Conservation (phyloP, 2,888 invertebrate genomes). For the Chrysodeixis includens region DNA sequence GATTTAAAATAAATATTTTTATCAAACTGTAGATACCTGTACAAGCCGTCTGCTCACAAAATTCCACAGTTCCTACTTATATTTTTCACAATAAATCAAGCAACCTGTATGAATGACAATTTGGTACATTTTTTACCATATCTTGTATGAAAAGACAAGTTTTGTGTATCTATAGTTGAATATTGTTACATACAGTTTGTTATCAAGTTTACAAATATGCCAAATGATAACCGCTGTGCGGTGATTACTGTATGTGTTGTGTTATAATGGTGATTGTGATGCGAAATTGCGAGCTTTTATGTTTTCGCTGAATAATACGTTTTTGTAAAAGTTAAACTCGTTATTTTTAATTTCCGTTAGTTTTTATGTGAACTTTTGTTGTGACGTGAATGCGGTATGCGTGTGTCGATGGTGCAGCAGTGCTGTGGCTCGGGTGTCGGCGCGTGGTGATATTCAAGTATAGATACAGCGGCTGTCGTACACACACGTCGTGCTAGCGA, state of each 20-base stretch:
- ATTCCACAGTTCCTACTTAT: slow-evolving; percentile 49
- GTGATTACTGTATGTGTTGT: slow-evolving; percentile 44
- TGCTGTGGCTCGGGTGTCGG: slow-evolving; percentile 39
- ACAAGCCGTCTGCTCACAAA: slow-evolving; percentile 28
- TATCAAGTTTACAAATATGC: slow-evolving; percentile 50
- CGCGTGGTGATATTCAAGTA: slow-evolving; percentile 53
- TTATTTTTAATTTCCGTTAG: slow-evolving; percentile 54
- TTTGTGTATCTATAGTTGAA: slow-evolving; percentile 55
- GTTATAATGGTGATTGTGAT: slow-evolving; percentile 41
- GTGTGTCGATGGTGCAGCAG: slow-evolving; percentile 37
- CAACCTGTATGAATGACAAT: slow-evolving; percentile 49
- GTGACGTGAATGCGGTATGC: slow-evolving; percentile 24
- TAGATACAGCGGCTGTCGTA: slow-evolving; percentile 31
- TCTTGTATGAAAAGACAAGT: slow-evolving; percentile 47
- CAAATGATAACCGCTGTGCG: slow-evolving; percentile 47
- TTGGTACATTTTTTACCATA: slow-evolving; percentile 60
- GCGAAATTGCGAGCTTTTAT: slow-evolving; percentile 40
- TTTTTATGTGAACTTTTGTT: slow-evolving; percentile 45
- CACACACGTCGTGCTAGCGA: slow-evolving; percentile 11
- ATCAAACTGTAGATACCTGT: slow-evolving; percentile 34
- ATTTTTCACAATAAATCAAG: slow-evolving; percentile 21
- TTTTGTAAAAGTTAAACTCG: slow-evolving; percentile 51
- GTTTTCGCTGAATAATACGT: slow-evolving; percentile 52
- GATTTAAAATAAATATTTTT: slow-evolving; percentile 35
- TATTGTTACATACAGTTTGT: slow-evolving; percentile 52